Evolutionary conservation across 2,797 vertebrate genomes (phyloP).

Genomic region (Hypotaenidia okinawae): DNA sequence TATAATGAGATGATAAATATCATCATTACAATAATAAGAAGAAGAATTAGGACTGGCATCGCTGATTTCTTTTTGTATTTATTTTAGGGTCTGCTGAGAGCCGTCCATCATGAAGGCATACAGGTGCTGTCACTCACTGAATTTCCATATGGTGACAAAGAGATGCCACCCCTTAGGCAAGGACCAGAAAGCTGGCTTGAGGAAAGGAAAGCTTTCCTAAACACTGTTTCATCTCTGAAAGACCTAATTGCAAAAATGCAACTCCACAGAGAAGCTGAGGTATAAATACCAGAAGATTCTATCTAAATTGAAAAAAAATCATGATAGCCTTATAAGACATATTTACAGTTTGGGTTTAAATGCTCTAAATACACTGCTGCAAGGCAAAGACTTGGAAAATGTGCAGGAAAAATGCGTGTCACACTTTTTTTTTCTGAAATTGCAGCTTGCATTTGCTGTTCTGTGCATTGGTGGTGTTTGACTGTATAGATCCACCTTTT

Average conservation of each 20-base stretch:
- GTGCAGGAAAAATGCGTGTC: neutral
- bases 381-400: neutral
- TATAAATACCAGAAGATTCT: slow-evolving; percentile 51
- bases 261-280: slow-evolving; percentile 81
- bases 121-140: slow-evolving; percentile 94
- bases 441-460: neutral
- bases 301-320: neutral
- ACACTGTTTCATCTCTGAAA: slow-evolving; percentile 87
- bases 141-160: slow-evolving; percentile 78
- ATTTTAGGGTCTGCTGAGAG: slow-evolving; percentile 87
- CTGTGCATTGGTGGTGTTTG: neutral
- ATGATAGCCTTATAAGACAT: neutral
- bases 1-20: neutral
- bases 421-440: neutral
- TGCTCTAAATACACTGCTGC: neutral
- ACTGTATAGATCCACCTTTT: neutral
- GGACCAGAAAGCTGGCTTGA: slow-evolving; percentile 80
- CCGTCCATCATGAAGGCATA: slow-evolving; percentile 94
- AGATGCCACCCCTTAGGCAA: slow-evolving; percentile 64
- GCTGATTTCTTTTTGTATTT: neutral
- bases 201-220: slow-evolving; percentile 87
- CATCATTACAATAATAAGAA: too few relatives aligned
- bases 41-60: neutral
- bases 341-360: neutral
- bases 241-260: slow-evolving; percentile 89